These are phyloP conservation scores for Helicoverpa zea DNA, from an alignment of 1,140 invertebrate genomes.

Conservation along the genomic window DNA sequence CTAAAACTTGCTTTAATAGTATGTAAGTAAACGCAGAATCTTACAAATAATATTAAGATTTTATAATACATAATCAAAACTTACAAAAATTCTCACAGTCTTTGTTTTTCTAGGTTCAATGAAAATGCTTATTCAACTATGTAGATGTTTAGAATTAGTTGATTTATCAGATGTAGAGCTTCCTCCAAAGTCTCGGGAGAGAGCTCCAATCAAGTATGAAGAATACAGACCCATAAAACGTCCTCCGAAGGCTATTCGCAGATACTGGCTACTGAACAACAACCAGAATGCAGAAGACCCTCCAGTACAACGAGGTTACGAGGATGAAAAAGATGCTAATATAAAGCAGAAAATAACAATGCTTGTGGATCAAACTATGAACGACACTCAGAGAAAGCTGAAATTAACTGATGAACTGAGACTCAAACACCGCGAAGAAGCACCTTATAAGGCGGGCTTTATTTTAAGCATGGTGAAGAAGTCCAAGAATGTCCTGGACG, in stretches of 20 bases:
- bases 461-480: conserved; percentile 77
- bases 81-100: background rate
- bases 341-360: conserved; percentile 72
- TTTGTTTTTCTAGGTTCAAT: conserved; percentile 45
- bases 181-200: background rate
- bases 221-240: background rate
- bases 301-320: background rate
- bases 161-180: conserved; percentile 29
- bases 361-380: conserved; percentile 70
- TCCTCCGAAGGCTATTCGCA: conserved; percentile 1
- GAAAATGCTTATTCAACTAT: conserved; percentile 47
- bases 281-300: background rate
- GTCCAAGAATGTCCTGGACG: conserved; percentile 73
- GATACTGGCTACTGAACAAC: conserved; percentile 56
- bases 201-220: background rate
- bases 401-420: conserved; percentile 61
- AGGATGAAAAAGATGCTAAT: conserved; percentile 67
- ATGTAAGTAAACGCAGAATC: conserved; percentile 16
- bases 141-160: conserved; percentile 59
- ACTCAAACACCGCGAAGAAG: conserved; percentile 57
- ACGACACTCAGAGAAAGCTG: conserved; percentile 70
- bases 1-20: background rate
- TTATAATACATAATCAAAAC: background rate
- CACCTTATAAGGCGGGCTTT: conserved; percentile 73
- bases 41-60: background rate